phyloP scores from a whole-genome alignment of 2,113 vertebrate species.

The Sylvietta virens region DNA sequence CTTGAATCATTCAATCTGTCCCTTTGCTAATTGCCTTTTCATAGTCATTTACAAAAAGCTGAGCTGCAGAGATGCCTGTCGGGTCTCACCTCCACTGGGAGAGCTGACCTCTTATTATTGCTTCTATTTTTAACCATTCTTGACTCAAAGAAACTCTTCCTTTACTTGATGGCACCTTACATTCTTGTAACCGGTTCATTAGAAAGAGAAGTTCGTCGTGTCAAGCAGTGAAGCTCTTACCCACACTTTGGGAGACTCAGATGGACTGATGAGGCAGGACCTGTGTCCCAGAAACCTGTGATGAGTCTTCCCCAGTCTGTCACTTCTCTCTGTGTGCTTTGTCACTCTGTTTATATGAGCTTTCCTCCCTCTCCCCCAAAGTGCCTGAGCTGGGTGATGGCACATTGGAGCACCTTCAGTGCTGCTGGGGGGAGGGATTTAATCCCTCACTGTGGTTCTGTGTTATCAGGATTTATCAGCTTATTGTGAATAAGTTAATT shows the following conservation, averaged over 20 bases:
- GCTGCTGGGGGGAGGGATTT: neutral
- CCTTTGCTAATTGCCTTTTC: constrained; percentile 26
- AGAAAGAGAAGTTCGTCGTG: neutral
- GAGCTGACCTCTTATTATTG: neutral
- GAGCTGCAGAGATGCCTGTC: neutral
- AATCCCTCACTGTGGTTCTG: neutral
- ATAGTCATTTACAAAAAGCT: neutral
- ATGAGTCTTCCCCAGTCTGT: neutral
- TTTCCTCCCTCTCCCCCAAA: neutral
- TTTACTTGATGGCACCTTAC: neutral
- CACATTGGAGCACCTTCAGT: neutral
- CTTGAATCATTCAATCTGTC: neutral
- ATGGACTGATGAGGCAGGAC: neutral
- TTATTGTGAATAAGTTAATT: neutral
- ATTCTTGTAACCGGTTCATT: neutral
- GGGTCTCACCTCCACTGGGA: neutral
- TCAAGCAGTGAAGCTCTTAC: neutral
- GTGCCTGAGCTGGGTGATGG: neutral
- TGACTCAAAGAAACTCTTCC: neutral
- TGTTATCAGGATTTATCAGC: neutral
- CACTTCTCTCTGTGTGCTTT: neutral
- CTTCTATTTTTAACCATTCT: neutral
- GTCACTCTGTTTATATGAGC: neutral
- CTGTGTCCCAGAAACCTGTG: neutral
- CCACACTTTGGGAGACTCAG: neutral